These are phyloP conservation scores for Papilio polytes DNA, from an alignment of 1,140 invertebrate genomes.

Conservation along the genomic window DNA sequence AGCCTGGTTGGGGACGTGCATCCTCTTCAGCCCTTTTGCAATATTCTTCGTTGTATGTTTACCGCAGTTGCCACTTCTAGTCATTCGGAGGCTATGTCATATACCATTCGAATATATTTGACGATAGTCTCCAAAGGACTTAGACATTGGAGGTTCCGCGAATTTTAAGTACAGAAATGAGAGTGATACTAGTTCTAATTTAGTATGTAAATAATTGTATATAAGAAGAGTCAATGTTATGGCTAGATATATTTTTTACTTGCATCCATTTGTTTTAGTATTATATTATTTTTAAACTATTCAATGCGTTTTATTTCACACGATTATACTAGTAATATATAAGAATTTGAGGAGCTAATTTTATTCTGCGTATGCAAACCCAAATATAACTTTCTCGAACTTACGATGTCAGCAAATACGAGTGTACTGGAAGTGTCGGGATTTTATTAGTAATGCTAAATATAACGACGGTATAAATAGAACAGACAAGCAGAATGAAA, in stretches of 20 bases:
- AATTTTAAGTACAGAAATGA: not conserved
- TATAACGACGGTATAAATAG: not conserved
- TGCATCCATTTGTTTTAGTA: not conserved
- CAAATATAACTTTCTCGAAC: not conserved
- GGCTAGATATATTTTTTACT: constrained; percentile 28
- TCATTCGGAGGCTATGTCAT: constrained; percentile 81
- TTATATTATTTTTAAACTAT: not conserved
- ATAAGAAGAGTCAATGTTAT: constrained; percentile 12
- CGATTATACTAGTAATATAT: not conserved
- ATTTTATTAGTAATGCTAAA: too few relatives aligned
- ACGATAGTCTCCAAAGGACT: constrained; percentile 42
- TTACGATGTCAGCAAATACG: not conserved
- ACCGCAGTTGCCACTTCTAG: constrained; percentile 81
- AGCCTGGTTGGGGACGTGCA: constrained; percentile 78
- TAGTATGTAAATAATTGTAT: constrained; percentile 31
- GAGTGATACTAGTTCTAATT: constrained; percentile 38
- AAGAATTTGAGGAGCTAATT: not conserved
- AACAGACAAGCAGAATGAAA: not conserved
- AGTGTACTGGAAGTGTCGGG: not conserved
- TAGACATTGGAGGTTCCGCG: not conserved
- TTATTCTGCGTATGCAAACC: not conserved
- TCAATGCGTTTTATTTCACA: not conserved
- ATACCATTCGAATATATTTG: constrained; percentile 84
- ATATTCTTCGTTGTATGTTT: constrained; percentile 82
- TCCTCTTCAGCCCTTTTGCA: constrained; percentile 82